These are phyloP conservation scores for Melipona quadrifasciata DNA, from an alignment of 1,140 invertebrate genomes.

Conservation along the genomic window DNA sequence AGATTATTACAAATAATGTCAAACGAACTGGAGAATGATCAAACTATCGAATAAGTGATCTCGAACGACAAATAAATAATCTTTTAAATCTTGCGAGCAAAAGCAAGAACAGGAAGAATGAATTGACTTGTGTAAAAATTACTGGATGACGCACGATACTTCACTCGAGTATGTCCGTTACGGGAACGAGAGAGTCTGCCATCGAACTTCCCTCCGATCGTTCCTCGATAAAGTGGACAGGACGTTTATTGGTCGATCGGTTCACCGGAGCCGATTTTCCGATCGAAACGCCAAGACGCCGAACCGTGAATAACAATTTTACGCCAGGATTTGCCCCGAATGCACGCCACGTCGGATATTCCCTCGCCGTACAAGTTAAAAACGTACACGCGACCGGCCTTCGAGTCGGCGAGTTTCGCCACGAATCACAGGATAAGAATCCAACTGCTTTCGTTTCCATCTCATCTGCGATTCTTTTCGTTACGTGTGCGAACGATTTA, in stretches of 20 bases:
- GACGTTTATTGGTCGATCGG: background rate
- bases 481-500: background rate
- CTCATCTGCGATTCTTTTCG: background rate
- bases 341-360: slow-evolving; percentile 36
- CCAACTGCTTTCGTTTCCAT: background rate
- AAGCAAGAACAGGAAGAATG: too few species aligned
- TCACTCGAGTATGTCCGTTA: background rate
- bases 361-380: slow-evolving; percentile 15
- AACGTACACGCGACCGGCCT: slow-evolving; percentile 37
- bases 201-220: background rate
- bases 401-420: slow-evolving; percentile 9
- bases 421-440: background rate
- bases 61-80: background rate
- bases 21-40: too few species aligned
- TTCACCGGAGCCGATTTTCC: background rate
- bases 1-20: too few species aligned
- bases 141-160: background rate
- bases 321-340: slow-evolving; percentile 25
- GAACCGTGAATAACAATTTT: slow-evolving; percentile 48
- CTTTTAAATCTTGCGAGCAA: too few species aligned
- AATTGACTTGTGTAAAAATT: too few species aligned
- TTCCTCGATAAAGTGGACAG: background rate
- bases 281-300: background rate
- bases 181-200: background rate
- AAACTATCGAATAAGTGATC: too few species aligned